Evolutionary conservation across 2,797 vertebrate genomes (phyloP), one percentile per base, ranked within the genome.

Genomic region (Gymnodraco acuticeps): DNA sequence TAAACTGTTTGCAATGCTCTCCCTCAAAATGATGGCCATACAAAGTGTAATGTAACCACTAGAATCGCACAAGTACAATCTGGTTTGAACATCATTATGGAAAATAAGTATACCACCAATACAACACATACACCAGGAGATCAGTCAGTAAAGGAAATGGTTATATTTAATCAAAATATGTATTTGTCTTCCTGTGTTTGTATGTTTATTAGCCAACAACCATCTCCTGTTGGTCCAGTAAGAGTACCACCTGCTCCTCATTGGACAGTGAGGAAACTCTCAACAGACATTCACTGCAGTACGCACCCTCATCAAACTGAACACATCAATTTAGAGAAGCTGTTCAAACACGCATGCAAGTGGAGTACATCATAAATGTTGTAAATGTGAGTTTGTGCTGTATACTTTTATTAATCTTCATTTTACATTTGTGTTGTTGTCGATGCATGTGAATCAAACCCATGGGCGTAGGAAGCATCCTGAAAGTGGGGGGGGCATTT

Each of bases 71-170:
- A 45, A 3, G 19, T 58, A 47, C 13, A 46, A 43, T 58, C 33
- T 4, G 50, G 33, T 61, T 64, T 42, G 47, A 63, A 58, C 31
- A 67, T 17, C 50, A 16, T 45, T 45, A 6, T 66, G 17, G 10
- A 63, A 67, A 62, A 54, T 63, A 38, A 38, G 5, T 65, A 23
- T 43, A 62, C 74, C 51, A 64, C 16, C 56, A 65, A n/a, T n/a
- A n/a, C 33, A 54, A 56, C 64, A 69, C 17, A 41, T 55, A 46
- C 23, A 27, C 4, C 3, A 10, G 15, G 59, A 66, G 52, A 73
- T 56, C 52, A 52, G 47, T 16, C 20, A 54, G 5, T 48, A 33
- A 52, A 60, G 38, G 47, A 65, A 33, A 70, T 19, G 69, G 54
- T n/a, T 14, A 55, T 15, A 53, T 69, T 64, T 69, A 2, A 54